Conservation (phyloP, 2,888 invertebrate species). For the Brenthis ino region DNA sequence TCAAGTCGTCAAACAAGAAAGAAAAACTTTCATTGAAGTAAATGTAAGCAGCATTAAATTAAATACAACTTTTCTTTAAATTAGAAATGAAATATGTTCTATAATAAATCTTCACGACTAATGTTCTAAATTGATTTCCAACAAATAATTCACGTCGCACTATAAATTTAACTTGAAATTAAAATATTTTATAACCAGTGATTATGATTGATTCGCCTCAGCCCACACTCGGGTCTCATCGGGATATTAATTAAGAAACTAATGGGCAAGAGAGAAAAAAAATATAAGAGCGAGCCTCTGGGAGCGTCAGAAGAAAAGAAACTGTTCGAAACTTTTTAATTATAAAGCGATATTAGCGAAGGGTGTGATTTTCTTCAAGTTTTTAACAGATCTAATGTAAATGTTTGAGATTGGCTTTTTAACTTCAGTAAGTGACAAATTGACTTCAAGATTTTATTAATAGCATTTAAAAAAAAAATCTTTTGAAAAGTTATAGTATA, state of each 20-base stretch:
- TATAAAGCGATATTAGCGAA: conserved; percentile 37
- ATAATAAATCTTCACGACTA: conserved; percentile 9
- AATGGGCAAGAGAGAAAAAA: conserved; percentile 68
- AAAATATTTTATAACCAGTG: conserved; percentile 66
- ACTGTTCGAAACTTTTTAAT: conserved; percentile 46
- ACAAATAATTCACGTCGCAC: conserved; percentile 1
- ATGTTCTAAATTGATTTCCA: conserved; percentile 12
- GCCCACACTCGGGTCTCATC: conserved; percentile 52
- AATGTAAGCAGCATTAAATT: not conserved
- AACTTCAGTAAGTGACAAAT: conserved; percentile 6
- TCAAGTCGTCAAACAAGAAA: too few species aligned
- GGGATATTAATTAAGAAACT: conserved; percentile 79
- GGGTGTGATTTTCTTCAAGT: conserved; percentile 19
- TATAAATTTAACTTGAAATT: conserved; percentile 44
- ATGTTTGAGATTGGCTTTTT: conserved; percentile 16
- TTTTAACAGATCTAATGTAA: conserved; percentile 11
- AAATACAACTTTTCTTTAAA: not conserved
- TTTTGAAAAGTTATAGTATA: too few species aligned
- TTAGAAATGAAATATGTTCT: conserved; percentile 10
- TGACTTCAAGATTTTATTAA: not conserved
- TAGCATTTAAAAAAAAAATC: too few species aligned
- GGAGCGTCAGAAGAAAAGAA: conserved; percentile 54
- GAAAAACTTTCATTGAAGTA: not conserved
- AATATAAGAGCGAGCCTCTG: conserved; percentile 42
- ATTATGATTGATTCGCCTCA: conserved; percentile 74